Base-by-base conservation (phyloP, 2,113 vertebrate genomes). In the Cottus gobio region DNA sequence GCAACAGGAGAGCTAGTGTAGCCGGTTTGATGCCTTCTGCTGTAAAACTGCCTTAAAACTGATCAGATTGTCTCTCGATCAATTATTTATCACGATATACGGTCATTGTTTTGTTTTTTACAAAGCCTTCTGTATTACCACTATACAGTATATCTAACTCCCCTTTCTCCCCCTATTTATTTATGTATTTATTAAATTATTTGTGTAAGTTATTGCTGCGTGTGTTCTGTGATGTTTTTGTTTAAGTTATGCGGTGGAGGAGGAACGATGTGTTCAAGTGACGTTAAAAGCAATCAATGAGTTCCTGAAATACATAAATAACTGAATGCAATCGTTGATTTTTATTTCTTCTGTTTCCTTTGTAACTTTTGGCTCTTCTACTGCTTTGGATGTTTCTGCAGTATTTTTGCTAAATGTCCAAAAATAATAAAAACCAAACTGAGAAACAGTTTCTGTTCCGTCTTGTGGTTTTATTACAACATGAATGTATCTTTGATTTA, bases 371-470 rank as follows among this genome's bases (percentile, higher is more conserved):
- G 96, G 96, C 95, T 96, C 96, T 97, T 85, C 77, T 28, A 90
- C 95, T 95, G 95, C 95, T 96, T 96, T 96, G 96, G 95, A 96
- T 96, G 96, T 97, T 96, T 97, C 93, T 93, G 96, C 95, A 96
- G 96, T 96, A 95, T 96, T 96, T 37, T 84, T 96, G 97, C 96
- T 97, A 97, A 96, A 95, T 97, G 96, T 97, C 97, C 95, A 96
- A 98, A 96, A 96, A 97, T 93, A 96, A 97, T 82, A 90, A 56
- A 92, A 87, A 86, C 85, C 87, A 91, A 93, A 87, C 77, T 82
- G 77, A 84, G 75, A 88, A 87, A 85, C 71, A 16, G 26, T 61
- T 67, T 30, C 1, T 30, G 0, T 9, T 52, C 4, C 4, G 10
- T 30, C 34, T 31, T 13, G 3, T 71, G 1, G 0, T 58, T 24